Percentiles rank a stretch among this genome's conserved stretches.
phyloP scores from a whole-genome alignment of 1,140 invertebrate species.

The Procambarus clarkii region DNA sequence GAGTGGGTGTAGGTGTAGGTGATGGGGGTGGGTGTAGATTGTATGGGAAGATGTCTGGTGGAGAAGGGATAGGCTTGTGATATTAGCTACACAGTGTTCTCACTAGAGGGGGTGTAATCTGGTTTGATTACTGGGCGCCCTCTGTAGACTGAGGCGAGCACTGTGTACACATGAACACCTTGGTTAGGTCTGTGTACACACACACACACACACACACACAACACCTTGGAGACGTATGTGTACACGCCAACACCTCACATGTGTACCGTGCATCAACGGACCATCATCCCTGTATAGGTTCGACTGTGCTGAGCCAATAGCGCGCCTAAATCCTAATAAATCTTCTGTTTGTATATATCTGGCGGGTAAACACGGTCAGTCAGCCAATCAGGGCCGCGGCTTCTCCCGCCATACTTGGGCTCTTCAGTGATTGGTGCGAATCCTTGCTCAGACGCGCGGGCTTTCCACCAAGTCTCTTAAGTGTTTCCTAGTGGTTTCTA shows the following conservation, averaged over 20 bases:
- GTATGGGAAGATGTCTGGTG: too few species aligned
- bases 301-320: neutral
- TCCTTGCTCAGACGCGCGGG: too few species aligned
- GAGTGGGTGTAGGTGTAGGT: too few species aligned
- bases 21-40: too few species aligned
- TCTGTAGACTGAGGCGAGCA: too few species aligned
- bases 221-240: neutral
- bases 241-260: neutral
- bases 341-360: constrained; percentile 21
- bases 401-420: neutral
- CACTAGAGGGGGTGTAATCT: too few species aligned
- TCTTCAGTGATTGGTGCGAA: neutral
- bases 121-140: too few species aligned
- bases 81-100: too few species aligned
- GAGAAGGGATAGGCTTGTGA: too few species aligned
- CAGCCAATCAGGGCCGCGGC: neutral
- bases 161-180: neutral
- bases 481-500: neutral
- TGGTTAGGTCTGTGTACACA: neutral
- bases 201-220: neutral
- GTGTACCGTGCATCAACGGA: neutral
- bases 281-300: neutral
- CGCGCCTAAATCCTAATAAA: constrained; percentile 15
- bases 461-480: neutral
- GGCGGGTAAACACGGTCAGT: constrained; percentile 11